A percentile compares a stretch with the other conserved stretches of the same genome.
Evolutionary conservation across 2,888 invertebrate species (phyloP).

Genomic region (Cinara cedri): DNA sequence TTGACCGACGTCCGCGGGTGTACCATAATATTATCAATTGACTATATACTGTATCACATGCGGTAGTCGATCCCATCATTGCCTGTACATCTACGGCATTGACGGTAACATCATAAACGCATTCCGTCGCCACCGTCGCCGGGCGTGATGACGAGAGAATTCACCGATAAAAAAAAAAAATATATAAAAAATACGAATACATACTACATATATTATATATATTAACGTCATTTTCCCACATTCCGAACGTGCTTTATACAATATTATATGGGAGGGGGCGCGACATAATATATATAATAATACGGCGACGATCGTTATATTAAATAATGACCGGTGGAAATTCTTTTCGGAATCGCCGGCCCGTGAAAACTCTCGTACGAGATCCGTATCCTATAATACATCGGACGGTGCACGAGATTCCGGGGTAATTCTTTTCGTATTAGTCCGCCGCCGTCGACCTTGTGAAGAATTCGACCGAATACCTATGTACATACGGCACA

Average conservation of each 20-base stretch:
- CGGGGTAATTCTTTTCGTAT: slow-evolving; percentile 39
- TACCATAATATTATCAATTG: too few relatives aligned
- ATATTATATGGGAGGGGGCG: neutral
- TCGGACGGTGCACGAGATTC: slow-evolving; percentile 1
- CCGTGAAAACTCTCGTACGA: slow-evolving; percentile 41
- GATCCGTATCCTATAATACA: neutral
- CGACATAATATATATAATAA: neutral
- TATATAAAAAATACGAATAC: too few relatives aligned
- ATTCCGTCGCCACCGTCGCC: too few relatives aligned
- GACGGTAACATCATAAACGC: too few relatives aligned
- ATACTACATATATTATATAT: too few relatives aligned
- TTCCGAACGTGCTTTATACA: slow-evolving; percentile 8
- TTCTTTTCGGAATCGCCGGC: slow-evolving; percentile 38
- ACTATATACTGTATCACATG: too few relatives aligned
- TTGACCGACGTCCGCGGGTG: too few relatives aligned
- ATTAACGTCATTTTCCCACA: slow-evolving; percentile 35
- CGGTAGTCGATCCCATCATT: too few relatives aligned
- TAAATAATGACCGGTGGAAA: slow-evolving; percentile 42
- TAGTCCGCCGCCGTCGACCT: slow-evolving; percentile 18
- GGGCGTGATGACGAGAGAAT: too few relatives aligned
- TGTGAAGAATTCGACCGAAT: slow-evolving; percentile 29
- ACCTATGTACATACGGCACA: too few relatives aligned
- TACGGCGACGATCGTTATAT: neutral
- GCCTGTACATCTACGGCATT: too few relatives aligned
- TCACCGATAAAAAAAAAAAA: too few relatives aligned